Base-by-base conservation (phyloP, 2,888 invertebrate species). In the Piscicola geometra region DNA sequence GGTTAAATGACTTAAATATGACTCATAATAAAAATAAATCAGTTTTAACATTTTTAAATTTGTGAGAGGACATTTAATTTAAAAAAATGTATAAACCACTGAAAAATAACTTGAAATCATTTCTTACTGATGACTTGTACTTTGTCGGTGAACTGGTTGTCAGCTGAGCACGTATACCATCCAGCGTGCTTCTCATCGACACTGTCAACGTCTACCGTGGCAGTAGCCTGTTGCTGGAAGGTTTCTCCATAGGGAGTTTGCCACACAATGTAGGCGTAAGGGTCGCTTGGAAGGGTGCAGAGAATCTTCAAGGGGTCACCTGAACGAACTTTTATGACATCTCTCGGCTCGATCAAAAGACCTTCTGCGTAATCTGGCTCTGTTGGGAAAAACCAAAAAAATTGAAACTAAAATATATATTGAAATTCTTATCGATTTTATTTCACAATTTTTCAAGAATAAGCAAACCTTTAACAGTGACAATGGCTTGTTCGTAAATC, bases 201-300 rank as follows among this genome's bases (percentile, higher is more conserved):
- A 18, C 69, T 36, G 35, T 33, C 69, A 0, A 69, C 21, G 32
- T 21, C 25, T 0, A 69, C 28, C 25, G 30, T 28, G 21, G 69
- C 3, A 30, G 35, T 15, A 2, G 33, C 32, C 9, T 25, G 21
- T 21, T 32, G 33, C 9, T 32, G 35, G 25, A 35, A 35, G 0
- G 67, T 67, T 1, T 32, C 67, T 18, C 60, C 60, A 21, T 18
- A 56, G 21, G 60, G 60, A 56, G 60, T 56, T 18, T 25, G n/a
- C 60, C 60, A 56, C 60, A 25, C 25, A 25, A 56, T 56, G n/a
- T 56, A 35, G 25, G 41, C 47, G 41, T 41, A n/a, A n/a, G n/a
- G 41, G 36, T 69, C n/a, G 41, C 47, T 69, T n/a, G 69, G 69
- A n/a, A 41, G 41, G 25, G 69, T 32, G n/a, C 47, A 35, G 36